phyloP scores from a whole-genome alignment of 2,888 invertebrate species.

The Callyntrura sp. region DNA sequence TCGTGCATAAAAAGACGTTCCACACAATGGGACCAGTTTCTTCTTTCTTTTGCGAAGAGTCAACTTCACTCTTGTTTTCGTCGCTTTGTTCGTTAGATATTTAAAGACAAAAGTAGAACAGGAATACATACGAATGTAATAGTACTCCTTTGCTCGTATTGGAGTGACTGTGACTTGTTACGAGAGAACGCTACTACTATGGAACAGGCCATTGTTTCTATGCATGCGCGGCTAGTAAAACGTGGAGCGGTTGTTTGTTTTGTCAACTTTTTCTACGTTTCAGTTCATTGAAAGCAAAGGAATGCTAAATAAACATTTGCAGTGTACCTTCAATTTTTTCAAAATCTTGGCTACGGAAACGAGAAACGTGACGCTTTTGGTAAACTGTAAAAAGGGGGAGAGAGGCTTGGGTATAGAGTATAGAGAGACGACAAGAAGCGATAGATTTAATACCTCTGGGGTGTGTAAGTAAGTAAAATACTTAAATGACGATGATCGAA shows the following conservation, averaged over 20 bases:
- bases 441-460: not conserved
- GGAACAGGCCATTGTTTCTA: not conserved
- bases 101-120: conserved; percentile 38
- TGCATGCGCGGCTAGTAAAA: not conserved
- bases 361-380: not conserved
- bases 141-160: no score
- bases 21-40: conserved; percentile 41
- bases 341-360: not conserved
- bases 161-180: no score
- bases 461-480: not conserved
- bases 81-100: not conserved
- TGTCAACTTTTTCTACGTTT: not conserved
- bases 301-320: not conserved
- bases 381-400: no score
- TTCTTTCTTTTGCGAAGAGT: not conserved
- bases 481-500: not conserved
- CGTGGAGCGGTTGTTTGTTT: no score
- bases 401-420: no score
- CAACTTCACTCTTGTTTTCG: conserved; percentile 34
- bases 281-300: not conserved
- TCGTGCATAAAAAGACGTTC: not conserved
- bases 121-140: not conserved
- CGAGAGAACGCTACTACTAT: no score
- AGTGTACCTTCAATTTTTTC: not conserved
- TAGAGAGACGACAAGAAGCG: not conserved